A percentile compares a stretch with the other conserved stretches of the same genome.
Conservation (phyloP, 2,888 invertebrate species). For the Clostera curtula region DNA sequence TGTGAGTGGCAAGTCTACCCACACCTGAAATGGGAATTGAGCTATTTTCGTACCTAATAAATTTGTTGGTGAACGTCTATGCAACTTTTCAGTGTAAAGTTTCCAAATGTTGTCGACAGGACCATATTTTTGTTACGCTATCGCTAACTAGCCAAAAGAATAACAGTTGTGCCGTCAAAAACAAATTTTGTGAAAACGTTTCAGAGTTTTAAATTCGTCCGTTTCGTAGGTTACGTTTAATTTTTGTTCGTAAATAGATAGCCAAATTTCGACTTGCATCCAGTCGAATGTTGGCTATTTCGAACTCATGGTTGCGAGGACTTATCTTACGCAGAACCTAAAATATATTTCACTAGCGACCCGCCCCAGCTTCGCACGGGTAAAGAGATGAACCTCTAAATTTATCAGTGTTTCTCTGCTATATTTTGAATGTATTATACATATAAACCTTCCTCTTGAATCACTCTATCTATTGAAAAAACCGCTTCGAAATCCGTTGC, state of each 20-base stretch:
- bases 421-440: too few species aligned
- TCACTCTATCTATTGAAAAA: too few species aligned
- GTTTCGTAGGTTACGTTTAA: slow-evolving; percentile 16
- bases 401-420: too few species aligned
- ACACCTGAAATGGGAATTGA: slow-evolving; percentile 18
- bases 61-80: slow-evolving; percentile 39
- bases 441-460: too few species aligned
- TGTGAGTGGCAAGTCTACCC: neutral
- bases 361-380: too few species aligned
- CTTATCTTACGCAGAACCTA: too few species aligned
- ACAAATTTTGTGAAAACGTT: slow-evolving; percentile 41
- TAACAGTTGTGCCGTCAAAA: slow-evolving; percentile 58
- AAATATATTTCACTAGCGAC: too few species aligned
- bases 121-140: slow-evolving; percentile 52
- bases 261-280: slow-evolving; percentile 15
- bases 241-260: slow-evolving; percentile 26
- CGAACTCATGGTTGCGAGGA: too few species aligned
- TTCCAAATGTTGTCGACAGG: slow-evolving; percentile 47
- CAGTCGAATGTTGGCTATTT: too few species aligned
- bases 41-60: slow-evolving; percentile 51
- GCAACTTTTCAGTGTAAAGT: slow-evolving; percentile 62
- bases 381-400: too few species aligned
- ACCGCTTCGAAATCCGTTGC: too few species aligned
- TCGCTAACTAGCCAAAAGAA: slow-evolving; percentile 47
- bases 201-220: slow-evolving; percentile 29